Conservation (phyloP, 2,797 vertebrate species). For the Buceros bicornis region DNA sequence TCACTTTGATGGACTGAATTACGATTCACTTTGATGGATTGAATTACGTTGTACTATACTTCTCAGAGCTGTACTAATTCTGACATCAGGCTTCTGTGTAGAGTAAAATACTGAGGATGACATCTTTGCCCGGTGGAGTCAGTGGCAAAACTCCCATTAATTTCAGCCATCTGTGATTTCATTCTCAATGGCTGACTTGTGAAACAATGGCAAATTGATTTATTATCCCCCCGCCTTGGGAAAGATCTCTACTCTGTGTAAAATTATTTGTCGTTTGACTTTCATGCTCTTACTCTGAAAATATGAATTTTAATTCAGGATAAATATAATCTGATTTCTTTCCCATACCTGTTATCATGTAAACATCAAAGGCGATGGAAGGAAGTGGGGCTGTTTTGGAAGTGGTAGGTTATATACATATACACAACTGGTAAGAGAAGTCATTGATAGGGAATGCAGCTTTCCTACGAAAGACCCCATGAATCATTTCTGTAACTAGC, state of each 20-base stretch:
- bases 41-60: not conserved
- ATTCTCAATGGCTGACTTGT: slow-evolving; percentile 32
- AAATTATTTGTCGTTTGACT: slow-evolving; percentile 35
- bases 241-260: not conserved
- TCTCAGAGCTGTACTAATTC: slow-evolving; percentile 16
- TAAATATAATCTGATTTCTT: not conserved
- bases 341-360: not conserved
- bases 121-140: slow-evolving; percentile 10
- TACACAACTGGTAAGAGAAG: not conserved
- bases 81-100: not conserved
- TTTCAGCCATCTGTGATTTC: slow-evolving; percentile 20
- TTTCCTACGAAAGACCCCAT: not conserved
- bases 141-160: slow-evolving; percentile 50
- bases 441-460: not conserved
- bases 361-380: not conserved
- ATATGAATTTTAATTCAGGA: not conserved
- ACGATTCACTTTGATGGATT: slow-evolving; percentile 6
- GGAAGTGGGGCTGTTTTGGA: not conserved
- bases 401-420: not conserved
- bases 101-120: slow-evolving; percentile 24
- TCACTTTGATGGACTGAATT: slow-evolving; percentile 30
- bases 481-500: not conserved
- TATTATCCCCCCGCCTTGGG: not conserved
- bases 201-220: slow-evolving; percentile 58
- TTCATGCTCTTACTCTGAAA: slow-evolving; percentile 5